Base-by-base conservation (phyloP, 1,140 invertebrate genomes). In the Anthonomus grandis region DNA sequence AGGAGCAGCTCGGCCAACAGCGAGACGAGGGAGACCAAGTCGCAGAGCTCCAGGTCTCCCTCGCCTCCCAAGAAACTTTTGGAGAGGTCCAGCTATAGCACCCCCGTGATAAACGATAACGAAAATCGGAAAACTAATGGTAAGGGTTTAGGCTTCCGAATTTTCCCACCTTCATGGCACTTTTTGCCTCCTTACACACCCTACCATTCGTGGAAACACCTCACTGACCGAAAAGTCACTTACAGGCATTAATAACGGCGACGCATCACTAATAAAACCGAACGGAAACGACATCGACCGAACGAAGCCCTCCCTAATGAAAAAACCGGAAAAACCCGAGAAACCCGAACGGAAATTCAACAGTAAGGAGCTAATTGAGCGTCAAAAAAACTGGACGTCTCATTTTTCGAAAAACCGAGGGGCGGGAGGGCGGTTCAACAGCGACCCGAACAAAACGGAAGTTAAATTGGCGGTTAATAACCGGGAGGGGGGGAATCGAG, bases 331-430 rank as follows among this genome's bases (percentile, higher is more conserved):
- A 59, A 90, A 90, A 72, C 86, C 86, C 0, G 87, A 90, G 57
- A 90, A 90, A 72, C 87, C 87, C 1, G 88, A 91, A 69, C 77
- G 87, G 23, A 85, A 89, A 63, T 84, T 91, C 55, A 91, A 91
- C 64, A 86, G 84, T 6, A 85, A 89, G 48, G 90, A 93, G 71
- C 74, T 93, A 10, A 92, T 93, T 34, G 90, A 93, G 71, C 91
- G 92, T 64, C 90, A 92, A 64, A 85, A 86, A 66, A 93, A 93
- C 73, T 93, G 90, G 90, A 92, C 90, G 2, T 87, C 88, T 38
- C 90, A 93, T 73, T 93, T 93, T 69, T 86, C 86, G 18, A 90
- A 89, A 74, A 81, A 84, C 12, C 78, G 85, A 59, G 78, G 81
- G 2, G 77, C 77, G 50, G 78, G 81, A 3, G 77, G 77, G 50